These are phyloP conservation scores for Chrysolina oricalcia DNA, from an alignment of 2,888 invertebrate genomes.

Conservation along the genomic window DNA sequence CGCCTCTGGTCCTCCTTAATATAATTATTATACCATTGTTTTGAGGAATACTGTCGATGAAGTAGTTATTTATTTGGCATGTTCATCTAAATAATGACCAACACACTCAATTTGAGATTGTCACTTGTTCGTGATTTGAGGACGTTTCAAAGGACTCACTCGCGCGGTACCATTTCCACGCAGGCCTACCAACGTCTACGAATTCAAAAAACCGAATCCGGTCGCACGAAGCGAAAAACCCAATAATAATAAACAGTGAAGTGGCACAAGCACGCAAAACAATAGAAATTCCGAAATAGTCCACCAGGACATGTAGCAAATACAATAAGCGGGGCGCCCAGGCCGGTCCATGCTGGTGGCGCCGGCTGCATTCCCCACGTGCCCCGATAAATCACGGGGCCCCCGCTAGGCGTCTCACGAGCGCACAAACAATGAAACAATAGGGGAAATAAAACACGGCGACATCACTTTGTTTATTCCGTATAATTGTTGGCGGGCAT, in stretches of 20 bases:
- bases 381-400: constrained; percentile 72
- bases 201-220: neutral
- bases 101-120: no score
- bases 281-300: constrained; percentile 71
- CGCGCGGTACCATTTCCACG: no score
- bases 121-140: no score
- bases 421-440: constrained; percentile 72
- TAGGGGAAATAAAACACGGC: constrained; percentile 72
- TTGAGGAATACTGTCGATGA: no score
- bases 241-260: constrained; percentile 11
- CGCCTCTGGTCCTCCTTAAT: no score
- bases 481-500: constrained; percentile 68
- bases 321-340: constrained; percentile 65
- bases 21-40: no score
- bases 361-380: constrained; percentile 72
- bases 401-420: constrained; percentile 71
- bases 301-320: constrained; percentile 66
- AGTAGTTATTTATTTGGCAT: no score
- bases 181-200: neutral
- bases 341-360: constrained; percentile 73
- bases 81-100: no score
- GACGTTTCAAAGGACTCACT: no score
- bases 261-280: constrained; percentile 65
- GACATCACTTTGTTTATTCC: constrained; percentile 70
- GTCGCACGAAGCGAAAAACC: neutral